phyloP scores from a whole-genome alignment of 2,888 invertebrate species.

The Euspilapteryx auroguttella region DNA sequence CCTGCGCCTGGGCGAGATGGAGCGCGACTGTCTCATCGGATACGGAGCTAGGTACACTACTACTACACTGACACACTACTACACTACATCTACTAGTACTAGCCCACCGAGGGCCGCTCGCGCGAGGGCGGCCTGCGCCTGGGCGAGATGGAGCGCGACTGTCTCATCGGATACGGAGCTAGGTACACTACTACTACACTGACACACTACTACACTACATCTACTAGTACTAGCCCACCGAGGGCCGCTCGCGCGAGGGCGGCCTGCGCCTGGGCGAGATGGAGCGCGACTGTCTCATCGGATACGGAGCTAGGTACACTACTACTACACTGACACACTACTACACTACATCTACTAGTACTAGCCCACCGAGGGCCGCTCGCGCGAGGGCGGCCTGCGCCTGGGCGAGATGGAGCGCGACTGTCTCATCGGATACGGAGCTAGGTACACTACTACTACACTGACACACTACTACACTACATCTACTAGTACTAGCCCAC shows the following conservation, averaged over 20 bases:
- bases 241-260: constrained; percentile 93
- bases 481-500: no score
- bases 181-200: constrained; percentile 52
- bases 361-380: constrained; percentile 97
- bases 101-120: constrained; percentile 96
- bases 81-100: no score
- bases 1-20: constrained; percentile 98
- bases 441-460: constrained; percentile 59
- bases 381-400: constrained; percentile 92
- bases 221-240: constrained; percentile 98
- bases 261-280: constrained; percentile 98
- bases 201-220: no score
- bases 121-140: constrained; percentile 94
- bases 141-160: constrained; percentile 99
- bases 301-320: constrained; percentile 85
- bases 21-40: constrained; percentile 97
- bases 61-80: no score
- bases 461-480: no score
- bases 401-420: constrained; percentile 99
- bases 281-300: constrained; percentile 98
- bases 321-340: no score
- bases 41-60: constrained; percentile 81
- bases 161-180: constrained; percentile 96
- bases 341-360: no score
- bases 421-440: constrained; percentile 97